Percentiles rank a stretch among this genome's conserved stretches.
phyloP scores from a whole-genome alignment of 2,797 vertebrate genomes.

The Peromyscus attwateri region DNA sequence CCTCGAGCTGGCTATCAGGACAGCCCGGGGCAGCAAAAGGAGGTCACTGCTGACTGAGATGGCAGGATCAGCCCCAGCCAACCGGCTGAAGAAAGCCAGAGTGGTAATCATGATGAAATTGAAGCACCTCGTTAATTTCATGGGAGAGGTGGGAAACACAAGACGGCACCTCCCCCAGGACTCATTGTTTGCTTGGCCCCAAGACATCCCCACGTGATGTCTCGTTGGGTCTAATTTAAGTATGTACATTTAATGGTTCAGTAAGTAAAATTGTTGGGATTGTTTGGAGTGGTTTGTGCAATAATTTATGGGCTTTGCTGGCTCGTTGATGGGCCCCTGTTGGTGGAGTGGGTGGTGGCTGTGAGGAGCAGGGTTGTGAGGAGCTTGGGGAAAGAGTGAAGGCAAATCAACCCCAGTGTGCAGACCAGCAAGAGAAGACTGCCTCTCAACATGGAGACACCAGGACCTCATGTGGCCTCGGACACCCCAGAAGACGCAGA shows the following conservation, averaged over 20 bases:
- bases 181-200: constrained; percentile 86
- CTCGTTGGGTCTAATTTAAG: constrained; percentile 89
- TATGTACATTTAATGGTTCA: constrained; percentile 89
- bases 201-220: constrained; percentile 81
- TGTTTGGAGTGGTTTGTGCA: constrained; percentile 87
- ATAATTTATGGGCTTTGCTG: constrained; percentile 87
- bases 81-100: constrained; percentile 87
- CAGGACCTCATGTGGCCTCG: neutral
- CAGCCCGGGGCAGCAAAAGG: constrained; percentile 29
- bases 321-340: constrained; percentile 81
- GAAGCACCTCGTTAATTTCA: constrained; percentile 89
- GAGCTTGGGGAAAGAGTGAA: constrained; percentile 46
- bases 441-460: neutral
- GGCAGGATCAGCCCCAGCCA: constrained; percentile 85
- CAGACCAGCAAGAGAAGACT: neutral
- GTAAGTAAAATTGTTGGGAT: constrained; percentile 89
- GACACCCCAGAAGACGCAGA: accelerated
- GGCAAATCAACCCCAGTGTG: neutral
- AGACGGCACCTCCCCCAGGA: constrained; percentile 82
- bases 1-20: neutral
- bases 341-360: constrained; percentile 83
- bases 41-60: neutral
- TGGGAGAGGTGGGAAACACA: constrained; percentile 86
- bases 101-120: constrained; percentile 86
- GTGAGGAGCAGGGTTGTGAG: constrained; percentile 81